Conservation (phyloP, 1,140 invertebrate genomes). For the Drosophila quadrilineata region DNA sequence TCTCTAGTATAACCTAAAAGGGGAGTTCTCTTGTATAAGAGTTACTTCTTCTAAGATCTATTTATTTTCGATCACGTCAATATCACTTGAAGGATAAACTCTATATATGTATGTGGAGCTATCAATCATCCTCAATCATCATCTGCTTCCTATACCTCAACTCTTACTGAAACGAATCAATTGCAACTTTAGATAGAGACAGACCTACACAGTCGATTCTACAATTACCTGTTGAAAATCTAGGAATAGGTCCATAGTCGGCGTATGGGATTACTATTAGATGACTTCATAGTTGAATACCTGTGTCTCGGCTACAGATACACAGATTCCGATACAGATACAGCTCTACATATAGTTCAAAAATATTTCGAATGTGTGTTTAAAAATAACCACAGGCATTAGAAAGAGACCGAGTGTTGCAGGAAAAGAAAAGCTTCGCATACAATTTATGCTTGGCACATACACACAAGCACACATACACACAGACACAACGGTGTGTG, state of each 20-base stretch:
- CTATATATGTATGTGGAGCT: no score
- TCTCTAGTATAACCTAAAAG: constrained; percentile 36
- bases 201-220: constrained; percentile 13
- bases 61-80: neutral
- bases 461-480: constrained; percentile 21
- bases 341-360: constrained; percentile 13
- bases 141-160: no score
- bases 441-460: constrained; percentile 35
- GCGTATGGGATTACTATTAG: constrained; percentile 65
- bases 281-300: constrained; percentile 62
- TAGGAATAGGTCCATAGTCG: constrained; percentile 15
- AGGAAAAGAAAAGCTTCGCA: constrained; percentile 38
- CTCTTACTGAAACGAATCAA: constrained; percentile 3
- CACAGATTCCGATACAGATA: constrained; percentile 21
- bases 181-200: constrained; percentile 39
- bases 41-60: neutral
- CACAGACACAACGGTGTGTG: constrained; percentile 39
- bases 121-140: no score
- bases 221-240: constrained; percentile 20
- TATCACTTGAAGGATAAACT: constrained; percentile 27
- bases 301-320: constrained; percentile 54
- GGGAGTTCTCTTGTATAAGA: constrained; percentile 32
- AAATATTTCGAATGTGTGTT: constrained; percentile 77
- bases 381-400: constrained; percentile 72
- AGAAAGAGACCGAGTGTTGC: constrained; percentile 50